Evolutionary conservation across 1,140 invertebrate genomes (phyloP).

Genomic region (Drosophila azteca): DNA sequence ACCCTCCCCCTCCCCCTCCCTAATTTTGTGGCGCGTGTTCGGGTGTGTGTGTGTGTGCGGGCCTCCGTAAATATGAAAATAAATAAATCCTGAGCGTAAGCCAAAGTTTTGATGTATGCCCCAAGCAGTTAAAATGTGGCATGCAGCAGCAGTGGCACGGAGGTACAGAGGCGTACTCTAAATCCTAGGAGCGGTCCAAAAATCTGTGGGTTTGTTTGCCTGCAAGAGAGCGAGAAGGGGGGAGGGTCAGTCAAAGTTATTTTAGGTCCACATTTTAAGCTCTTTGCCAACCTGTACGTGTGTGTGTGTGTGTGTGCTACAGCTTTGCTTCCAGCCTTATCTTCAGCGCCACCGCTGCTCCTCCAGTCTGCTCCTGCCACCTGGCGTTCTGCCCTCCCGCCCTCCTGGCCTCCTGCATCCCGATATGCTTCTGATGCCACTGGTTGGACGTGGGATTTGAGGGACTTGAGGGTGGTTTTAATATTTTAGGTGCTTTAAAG

Average conservation of each 20-base stretch:
- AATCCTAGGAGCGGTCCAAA: slow-evolving; percentile 65
- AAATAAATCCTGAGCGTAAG: slow-evolving; percentile 82
- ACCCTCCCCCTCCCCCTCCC: slow-evolving; percentile 10
- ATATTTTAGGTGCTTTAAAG: slow-evolving; percentile 80
- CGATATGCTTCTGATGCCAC: not conserved
- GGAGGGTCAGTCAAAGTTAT: slow-evolving; percentile 77
- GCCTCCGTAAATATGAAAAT: slow-evolving; percentile 80
- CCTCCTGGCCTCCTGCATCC: not conserved
- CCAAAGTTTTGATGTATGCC: slow-evolving; percentile 82
- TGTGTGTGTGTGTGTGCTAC: slow-evolving; percentile 24
- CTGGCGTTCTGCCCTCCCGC: slow-evolving; percentile 6
- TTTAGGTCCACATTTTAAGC: slow-evolving; percentile 82
- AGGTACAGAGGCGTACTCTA: slow-evolving; percentile 43
- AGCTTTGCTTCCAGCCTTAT: slow-evolving; percentile 56
- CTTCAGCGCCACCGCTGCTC: slow-evolving; percentile 51
- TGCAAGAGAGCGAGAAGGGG: not conserved
- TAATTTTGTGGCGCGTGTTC: slow-evolving; percentile 53
- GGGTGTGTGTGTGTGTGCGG: slow-evolving; percentile 39
- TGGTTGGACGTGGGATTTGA: slow-evolving; percentile 18
- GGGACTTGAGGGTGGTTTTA: slow-evolving; percentile 66
- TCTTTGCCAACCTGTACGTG: slow-evolving; percentile 67
- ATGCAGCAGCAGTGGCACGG: slow-evolving; percentile 16
- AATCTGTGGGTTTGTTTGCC: slow-evolving; percentile 33
- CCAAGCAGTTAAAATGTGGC: slow-evolving; percentile 77
- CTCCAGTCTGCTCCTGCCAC: slow-evolving; percentile 36